Percentiles rank a stretch among this genome's conserved stretches.
phyloP scores from a whole-genome alignment of 2,888 invertebrate species.

The Patella pellucida region DNA sequence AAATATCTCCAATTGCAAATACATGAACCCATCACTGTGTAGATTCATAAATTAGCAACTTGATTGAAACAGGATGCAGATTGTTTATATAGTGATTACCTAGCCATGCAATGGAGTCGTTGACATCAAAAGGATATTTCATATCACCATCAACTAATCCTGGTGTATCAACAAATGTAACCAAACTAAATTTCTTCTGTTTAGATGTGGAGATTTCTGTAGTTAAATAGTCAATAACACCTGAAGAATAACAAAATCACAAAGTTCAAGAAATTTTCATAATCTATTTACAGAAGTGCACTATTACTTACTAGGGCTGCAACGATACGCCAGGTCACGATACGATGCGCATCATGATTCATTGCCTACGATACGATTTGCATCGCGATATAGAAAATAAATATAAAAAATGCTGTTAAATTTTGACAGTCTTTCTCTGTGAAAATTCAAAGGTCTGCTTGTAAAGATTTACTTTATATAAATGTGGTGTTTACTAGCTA shows the following conservation, averaged over 20 bases:
- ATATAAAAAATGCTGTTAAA: too few relatives aligned
- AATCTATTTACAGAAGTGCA: too few relatives aligned
- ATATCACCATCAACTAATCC: slow-evolving; percentile 77
- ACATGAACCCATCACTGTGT: background rate
- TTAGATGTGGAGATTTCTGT: slow-evolving; percentile 76
- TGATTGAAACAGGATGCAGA: background rate
- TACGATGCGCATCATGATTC: too few relatives aligned
- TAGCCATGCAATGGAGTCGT: slow-evolving; percentile 74
- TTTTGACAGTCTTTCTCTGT: too few relatives aligned
- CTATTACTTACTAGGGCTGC: too few relatives aligned
- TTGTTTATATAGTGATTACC: slow-evolving; percentile 64
- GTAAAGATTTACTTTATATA: too few relatives aligned
- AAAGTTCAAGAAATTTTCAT: too few relatives aligned
- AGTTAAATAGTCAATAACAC: slow-evolving; percentile 74
- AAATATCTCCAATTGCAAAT: background rate
- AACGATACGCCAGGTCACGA: too few relatives aligned
- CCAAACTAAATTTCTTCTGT: slow-evolving; percentile 75
- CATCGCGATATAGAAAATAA: too few relatives aligned
- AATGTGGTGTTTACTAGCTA: too few relatives aligned
- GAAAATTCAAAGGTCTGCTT: too few relatives aligned
- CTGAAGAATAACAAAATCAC: slow-evolving; percentile 59
- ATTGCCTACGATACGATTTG: too few relatives aligned
- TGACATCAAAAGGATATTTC: slow-evolving; percentile 77
- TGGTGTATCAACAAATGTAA: slow-evolving; percentile 77
- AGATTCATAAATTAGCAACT: background rate